A percentile compares a stretch with the other conserved stretches of the same genome.
Evolutionary conservation across 2,113 vertebrate genomes (phyloP).

Genomic region (Cyanoderma ruficeps): DNA sequence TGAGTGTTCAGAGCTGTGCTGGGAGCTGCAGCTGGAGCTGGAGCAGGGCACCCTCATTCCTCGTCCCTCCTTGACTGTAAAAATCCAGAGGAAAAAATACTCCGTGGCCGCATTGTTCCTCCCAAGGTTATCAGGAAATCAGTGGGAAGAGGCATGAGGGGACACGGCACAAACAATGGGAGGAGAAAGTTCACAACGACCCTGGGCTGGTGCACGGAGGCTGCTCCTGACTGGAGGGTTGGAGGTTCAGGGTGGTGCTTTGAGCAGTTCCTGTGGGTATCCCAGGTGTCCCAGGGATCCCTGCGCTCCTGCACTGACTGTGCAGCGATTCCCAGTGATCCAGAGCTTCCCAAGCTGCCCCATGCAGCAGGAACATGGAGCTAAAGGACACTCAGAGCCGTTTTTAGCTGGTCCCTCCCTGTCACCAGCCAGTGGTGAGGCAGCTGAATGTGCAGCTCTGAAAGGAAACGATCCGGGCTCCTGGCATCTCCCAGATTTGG

Average conservation of each 20-base stretch:
- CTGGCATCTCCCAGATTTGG: neutral
- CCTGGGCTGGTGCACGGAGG: neutral
- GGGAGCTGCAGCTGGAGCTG: neutral
- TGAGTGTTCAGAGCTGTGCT: neutral
- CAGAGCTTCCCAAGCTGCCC: neutral
- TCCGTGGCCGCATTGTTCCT: neutral
- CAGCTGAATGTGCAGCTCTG: neutral
- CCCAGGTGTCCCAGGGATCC: neutral
- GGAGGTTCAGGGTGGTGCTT: neutral
- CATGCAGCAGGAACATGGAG: rapidly evolving
- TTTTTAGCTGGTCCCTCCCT: neutral
- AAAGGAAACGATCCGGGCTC: rapidly evolving
- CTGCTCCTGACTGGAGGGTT: neutral
- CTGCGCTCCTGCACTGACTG: neutral
- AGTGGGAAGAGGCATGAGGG: neutral
- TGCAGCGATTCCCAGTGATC: neutral
- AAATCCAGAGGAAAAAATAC: constrained; percentile 41
- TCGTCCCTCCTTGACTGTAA: rapidly evolving
- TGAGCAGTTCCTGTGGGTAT: neutral
- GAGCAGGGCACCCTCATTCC: neutral
- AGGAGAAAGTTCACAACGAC: constrained; percentile 36
- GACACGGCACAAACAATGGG: neutral
- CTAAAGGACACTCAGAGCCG: rapidly evolving
- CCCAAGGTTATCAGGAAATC: constrained; percentile 38
- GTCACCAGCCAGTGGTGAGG: rapidly evolving